Conservation (phyloP, 2,797 vertebrate species). For the Buphagus erythrorhynchus region DNA sequence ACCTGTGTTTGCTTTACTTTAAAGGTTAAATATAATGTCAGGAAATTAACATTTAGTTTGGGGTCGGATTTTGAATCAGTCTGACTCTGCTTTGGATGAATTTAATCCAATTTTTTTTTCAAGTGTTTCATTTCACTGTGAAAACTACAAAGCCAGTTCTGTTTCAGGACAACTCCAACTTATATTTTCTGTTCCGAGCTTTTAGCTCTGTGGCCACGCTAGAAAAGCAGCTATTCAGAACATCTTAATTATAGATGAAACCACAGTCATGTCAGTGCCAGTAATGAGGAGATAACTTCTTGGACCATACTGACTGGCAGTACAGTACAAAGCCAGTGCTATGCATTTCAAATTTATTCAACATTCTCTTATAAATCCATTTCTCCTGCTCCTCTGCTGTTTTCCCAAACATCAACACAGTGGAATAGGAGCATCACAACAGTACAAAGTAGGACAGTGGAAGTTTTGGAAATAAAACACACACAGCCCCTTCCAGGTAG, state of each 20-base stretch:
- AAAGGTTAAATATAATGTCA: constrained; percentile 3
- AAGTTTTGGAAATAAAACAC: neutral
- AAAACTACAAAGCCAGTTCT: constrained; percentile 1
- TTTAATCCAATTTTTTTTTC: neutral
- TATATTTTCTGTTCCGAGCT: neutral
- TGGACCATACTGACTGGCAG: neutral
- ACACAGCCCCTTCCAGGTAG: neutral
- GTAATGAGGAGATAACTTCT: neutral
- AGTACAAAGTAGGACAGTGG: neutral
- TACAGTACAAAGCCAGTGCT: neutral
- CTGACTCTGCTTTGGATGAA: neutral
- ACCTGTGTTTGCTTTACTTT: neutral
- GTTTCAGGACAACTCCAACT: constrained; percentile 1
- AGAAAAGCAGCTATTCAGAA: constrained; percentile 2
- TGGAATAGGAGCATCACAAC: neutral
- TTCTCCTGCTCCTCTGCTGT: neutral
- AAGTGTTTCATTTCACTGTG: neutral
- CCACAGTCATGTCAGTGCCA: neutral
- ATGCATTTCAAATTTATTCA: neutral
- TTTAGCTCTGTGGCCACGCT: neutral
- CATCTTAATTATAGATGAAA: neutral
- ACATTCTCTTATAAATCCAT: neutral
- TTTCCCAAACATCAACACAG: neutral
- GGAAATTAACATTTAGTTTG: neutral
- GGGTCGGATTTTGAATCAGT: neutral